These are phyloP conservation scores for Pollimyrus isidori DNA, from an alignment of 2,113 vertebrate species.

Conservation along the genomic window DNA sequence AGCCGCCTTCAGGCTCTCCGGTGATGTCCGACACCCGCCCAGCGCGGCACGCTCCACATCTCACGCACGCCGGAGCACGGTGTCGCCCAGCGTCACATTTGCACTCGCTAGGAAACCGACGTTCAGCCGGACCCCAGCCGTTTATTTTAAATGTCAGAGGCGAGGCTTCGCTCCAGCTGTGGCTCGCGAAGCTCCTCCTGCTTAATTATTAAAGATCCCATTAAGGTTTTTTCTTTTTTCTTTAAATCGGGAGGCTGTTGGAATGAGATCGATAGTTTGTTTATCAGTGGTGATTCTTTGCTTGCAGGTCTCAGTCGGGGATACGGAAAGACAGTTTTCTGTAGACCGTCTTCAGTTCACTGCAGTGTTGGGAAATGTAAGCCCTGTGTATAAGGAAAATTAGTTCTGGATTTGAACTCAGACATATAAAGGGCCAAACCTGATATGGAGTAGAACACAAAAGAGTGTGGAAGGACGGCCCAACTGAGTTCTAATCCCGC, in stretches of 20 bases:
- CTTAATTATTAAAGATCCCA: slow-evolving; percentile 6
- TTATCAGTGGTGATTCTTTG: background rate
- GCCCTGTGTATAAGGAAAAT: background rate
- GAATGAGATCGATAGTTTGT: background rate
- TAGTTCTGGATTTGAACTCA: background rate
- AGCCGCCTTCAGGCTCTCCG: background rate
- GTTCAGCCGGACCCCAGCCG: background rate
- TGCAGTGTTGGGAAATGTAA: background rate
- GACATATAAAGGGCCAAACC: background rate
- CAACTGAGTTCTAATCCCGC: background rate
- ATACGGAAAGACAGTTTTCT: no score
- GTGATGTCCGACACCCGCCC: background rate
- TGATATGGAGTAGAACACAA: background rate
- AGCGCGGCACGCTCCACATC: background rate
- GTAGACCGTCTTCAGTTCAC: background rate
- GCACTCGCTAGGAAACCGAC: background rate
- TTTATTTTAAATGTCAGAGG: background rate
- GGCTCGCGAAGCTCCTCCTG: no score
- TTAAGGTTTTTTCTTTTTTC: background rate
- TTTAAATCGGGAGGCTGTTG: background rate
- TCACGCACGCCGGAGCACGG: no score
- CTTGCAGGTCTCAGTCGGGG: background rate
- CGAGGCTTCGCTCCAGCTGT: background rate
- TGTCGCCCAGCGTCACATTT: background rate
- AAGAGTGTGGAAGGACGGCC: background rate